These are phyloP conservation scores for Acrossocheilus wenchowensis DNA, from an alignment of 2,797 vertebrate species.

Conservation along the genomic window DNA sequence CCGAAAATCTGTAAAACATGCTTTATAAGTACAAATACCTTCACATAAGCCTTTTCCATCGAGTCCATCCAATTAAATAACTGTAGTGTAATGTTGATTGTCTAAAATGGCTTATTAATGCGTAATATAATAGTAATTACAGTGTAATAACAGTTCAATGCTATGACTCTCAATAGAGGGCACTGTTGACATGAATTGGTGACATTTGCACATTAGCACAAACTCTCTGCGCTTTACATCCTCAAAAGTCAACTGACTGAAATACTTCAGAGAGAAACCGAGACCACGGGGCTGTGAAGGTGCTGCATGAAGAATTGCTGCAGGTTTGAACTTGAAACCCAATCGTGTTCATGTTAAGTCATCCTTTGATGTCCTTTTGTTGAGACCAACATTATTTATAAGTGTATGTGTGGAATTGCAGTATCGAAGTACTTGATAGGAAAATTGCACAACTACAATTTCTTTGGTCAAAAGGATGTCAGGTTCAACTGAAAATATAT, in stretches of 20 bases:
- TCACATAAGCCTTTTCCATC: conserved; percentile 15
- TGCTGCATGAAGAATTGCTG: conserved; percentile 10
- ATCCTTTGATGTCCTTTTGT: conserved; percentile 47
- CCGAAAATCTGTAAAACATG: conserved; percentile 7
- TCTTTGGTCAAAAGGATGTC: conserved; percentile 9
- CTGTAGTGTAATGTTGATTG: background rate
- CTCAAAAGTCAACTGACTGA: conserved; percentile 22
- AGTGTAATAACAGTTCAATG: conserved; percentile 45
- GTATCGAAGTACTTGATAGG: conserved; percentile 13
- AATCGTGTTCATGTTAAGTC: conserved; percentile 13
- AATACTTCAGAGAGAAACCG: conserved; percentile 10
- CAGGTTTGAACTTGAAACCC: conserved; percentile 45
- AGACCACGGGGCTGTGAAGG: conserved; percentile 33
- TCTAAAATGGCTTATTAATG: conserved; percentile 36
- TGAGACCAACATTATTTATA: conserved; percentile 59
- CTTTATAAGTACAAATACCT: conserved; percentile 22
- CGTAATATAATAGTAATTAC: conserved; percentile 41
- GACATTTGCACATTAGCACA: conserved; percentile 36
- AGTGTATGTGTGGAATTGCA: conserved; percentile 30
- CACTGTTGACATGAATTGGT: conserved; percentile 14
- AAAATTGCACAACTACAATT: conserved; percentile 31
- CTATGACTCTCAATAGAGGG: conserved; percentile 14
- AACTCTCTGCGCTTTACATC: conserved; percentile 34
- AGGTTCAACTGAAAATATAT: background rate
- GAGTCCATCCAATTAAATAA: conserved; percentile 20